Evolutionary conservation across 2,888 invertebrate species (phyloP), one percentile per base, ranked within the genome.

Genomic region (Diarsia brunnea): DNA sequence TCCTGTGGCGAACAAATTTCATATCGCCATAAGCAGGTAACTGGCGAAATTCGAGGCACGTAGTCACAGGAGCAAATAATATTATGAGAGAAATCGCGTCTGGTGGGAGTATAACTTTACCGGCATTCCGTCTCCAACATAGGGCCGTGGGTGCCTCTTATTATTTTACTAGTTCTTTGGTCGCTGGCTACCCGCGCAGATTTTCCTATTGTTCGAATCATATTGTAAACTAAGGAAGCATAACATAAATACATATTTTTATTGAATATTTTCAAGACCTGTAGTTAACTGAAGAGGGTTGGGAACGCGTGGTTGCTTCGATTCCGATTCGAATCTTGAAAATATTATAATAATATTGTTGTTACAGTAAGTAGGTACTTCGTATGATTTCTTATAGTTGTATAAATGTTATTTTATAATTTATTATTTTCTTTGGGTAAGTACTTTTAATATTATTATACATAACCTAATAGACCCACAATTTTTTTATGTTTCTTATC

Each of bases 1-100:
- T 92, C 90, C 90, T 90, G 91, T 87, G 90, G 91, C 91, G 91
- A 91, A 93, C 92, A 92, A 93, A 93, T 93, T 94, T 93, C 92
- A 93, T 92, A 92, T 92, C 92, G 91, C 89, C 91, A 91, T 92
- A 91, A 93, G 92, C 91, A 92, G 93, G 93, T 92, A 92, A 89
- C 89, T 84, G 84, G 88, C 84, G 88, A 88, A 90, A 94, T 94
- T 94, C 94, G 68, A 91, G 92, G 91, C 94, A 95, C 94, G 94
- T 94, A 89, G 87, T 85, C 86, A 79, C 90, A 91, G 91, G 89
- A 92, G 93, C 94, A 94, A 94, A 94, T 94, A 94, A 94, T 94
- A 94, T 94, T 93, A 94, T 94, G 93, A 93, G 92, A 91, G 92
- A 92, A 93, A 91, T 92, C 91, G 92, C 92, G 93, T 93, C 93